Percentiles rank a stretch among this genome's conserved stretches.
These are phyloP conservation scores for Graphium colonna DNA, from an alignment of 2,888 invertebrate genomes.

Conservation along the genomic window DNA sequence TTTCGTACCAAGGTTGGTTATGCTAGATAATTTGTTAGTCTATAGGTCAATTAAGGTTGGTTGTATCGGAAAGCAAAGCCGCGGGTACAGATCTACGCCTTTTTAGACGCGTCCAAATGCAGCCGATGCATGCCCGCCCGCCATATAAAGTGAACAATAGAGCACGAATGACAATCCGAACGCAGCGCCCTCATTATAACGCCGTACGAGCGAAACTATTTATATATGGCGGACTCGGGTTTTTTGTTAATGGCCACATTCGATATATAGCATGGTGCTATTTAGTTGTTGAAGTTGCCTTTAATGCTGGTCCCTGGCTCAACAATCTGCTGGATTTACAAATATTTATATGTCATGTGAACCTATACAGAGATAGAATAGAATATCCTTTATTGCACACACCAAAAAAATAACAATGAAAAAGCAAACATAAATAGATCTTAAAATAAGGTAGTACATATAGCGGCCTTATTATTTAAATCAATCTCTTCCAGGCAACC, in stretches of 20 bases:
- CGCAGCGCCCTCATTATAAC: constrained; percentile 63
- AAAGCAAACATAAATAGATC: no score
- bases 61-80: constrained; percentile 56
- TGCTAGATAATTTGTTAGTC: background rate
- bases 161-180: constrained; percentile 66
- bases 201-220: constrained; percentile 53
- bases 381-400: no score
- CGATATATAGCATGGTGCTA: background rate
- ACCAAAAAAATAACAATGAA: no score
- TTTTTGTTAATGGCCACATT: constrained; percentile 3
- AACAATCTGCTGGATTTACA: background rate
- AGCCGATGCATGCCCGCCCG: constrained; percentile 57
- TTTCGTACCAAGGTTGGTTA: constrained; percentile 3
- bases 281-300: no score
- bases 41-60: constrained; percentile 43
- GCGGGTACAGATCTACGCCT: constrained; percentile 74
- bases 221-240: constrained; percentile 37
- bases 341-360: background rate
- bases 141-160: constrained; percentile 78
- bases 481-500: no score
- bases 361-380: no score
- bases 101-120: constrained; percentile 73
- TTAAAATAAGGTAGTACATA: no score
- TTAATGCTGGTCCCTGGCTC: no score
- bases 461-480: no score